Base-by-base conservation (phyloP, 2,113 vertebrate species). In the Zosterops borbonicus region DNA sequence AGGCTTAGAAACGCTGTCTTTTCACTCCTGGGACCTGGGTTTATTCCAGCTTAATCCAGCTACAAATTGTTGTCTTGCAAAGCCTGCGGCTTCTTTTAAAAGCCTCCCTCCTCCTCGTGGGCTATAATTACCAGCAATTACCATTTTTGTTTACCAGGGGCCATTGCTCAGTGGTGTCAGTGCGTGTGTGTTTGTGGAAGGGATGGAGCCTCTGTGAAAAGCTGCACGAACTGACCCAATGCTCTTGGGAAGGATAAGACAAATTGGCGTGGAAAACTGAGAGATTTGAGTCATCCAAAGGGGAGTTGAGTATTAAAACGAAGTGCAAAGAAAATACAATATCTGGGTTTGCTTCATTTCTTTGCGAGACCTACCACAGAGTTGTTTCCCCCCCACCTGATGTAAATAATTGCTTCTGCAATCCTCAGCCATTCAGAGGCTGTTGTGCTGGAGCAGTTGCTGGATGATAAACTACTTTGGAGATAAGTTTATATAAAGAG, bases 11-110 rank as follows among this genome's bases (percentile, higher is more conserved):
- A 92, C 5, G 0, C 64, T 60, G 73, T 46, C 69, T 93, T 90
- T 78, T 87, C 94, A 93, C 93, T 94, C 91, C 76, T 93, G 83
- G 92, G 87, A 85, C 39, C 90, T 96, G 96, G 90, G 62, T 62
- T 90, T 75, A 33, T 75, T 96, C 95, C 96, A 96, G 95, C 80
- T 90, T 97, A 96, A 96, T 96, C 92, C 93, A 93, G 50, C 88
- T 96, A 97, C 95, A 96, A 97, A 97, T 90, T 92, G 83, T 93
- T 93, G 93, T 87, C 93, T 93, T 92, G 80, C 87, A 94, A 91
- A 92, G 73, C 62, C 76, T 84, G 80, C 52, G 87, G 73, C 83
- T 94, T 88, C 88, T 86, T 95, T 79, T 52, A 37, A 93, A 88
- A 3, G 56, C 49, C 64, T 71, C 65, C 71, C 67, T 62, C 16